Base-by-base conservation (phyloP, 1,140 invertebrate genomes). In the Brachystomella parvula region DNA sequence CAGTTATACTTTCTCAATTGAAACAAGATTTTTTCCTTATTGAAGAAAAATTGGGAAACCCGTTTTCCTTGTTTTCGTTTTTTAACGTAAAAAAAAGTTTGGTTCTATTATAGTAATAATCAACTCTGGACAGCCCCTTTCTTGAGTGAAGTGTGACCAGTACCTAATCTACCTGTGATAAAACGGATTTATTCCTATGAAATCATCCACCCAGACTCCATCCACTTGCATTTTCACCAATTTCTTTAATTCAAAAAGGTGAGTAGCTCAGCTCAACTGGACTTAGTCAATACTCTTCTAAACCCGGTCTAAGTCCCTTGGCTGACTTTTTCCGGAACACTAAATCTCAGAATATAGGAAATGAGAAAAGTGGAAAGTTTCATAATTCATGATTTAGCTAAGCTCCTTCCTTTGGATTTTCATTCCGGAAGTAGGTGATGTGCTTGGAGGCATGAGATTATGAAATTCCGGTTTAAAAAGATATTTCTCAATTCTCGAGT, bases 21-120 rank as follows among this genome's bases (percentile, higher is more conserved):
- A 9, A n/a, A 12, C n/a, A 29, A 19, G 17, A 60, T 60, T 60
- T 60, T 60, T 60, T 60, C 58, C 58, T 28, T 39, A 53, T 17
- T 3, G 15, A 62, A n/a, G 6, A 53, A 53, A 62, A 62, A 53
- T 62, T 33, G 26, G 35, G 24, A 53, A 62, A 62, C 61, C 35
- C 61, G 61, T 62, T 62, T 62, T 62, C 26, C 61, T 62, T 39
- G 61, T 62, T 62, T 62, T 26, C 28, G n/a, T n/a, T n/a, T n/a
- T n/a, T n/a, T n/a, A n/a, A n/a, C n/a, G n/a, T n/a, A n/a, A 62
- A 62, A 62, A 35, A 62, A 62, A 47, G 61, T 62, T 53, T 53
- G 15, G 24, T 53, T 24, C 49, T 53, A 60, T 30, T 60, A 31
- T 60, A 31, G 58, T 30, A 30, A 17, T 15, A 47, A 47, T 15